These are phyloP conservation scores for Hyposoter didymator DNA, from an alignment of 2,888 invertebrate genomes.

Conservation along the genomic window DNA sequence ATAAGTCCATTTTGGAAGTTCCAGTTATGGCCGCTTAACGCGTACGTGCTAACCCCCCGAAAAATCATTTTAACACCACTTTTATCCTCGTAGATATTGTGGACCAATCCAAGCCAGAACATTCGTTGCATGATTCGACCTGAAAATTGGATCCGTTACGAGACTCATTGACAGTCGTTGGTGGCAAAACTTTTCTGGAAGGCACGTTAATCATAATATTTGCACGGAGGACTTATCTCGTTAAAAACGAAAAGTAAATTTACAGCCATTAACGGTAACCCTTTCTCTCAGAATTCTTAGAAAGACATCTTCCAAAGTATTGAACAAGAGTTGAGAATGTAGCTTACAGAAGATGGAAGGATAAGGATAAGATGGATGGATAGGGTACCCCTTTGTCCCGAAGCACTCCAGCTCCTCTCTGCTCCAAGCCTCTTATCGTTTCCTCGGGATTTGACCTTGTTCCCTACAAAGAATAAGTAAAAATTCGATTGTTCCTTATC, in stretches of 20 bases:
- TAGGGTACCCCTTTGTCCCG: slow-evolving; percentile 24
- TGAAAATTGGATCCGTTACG: no score
- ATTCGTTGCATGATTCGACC: not conserved
- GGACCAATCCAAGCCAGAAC: not conserved
- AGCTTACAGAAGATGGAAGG: slow-evolving; percentile 51
- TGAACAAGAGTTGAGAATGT: slow-evolving; percentile 47
- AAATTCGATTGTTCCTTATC: not conserved
- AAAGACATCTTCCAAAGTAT: slow-evolving; percentile 22
- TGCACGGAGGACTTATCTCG: not conserved
- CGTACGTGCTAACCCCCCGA: not conserved
- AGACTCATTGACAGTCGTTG: not conserved
- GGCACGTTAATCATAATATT: not conserved
- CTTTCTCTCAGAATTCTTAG: not conserved
- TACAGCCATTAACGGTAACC: slow-evolving; percentile 13
- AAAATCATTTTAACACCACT: not conserved
- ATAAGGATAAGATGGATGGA: slow-evolving; percentile 61
- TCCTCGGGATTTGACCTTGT: slow-evolving; percentile 29
- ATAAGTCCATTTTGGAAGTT: not conserved
- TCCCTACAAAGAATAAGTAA: slow-evolving; percentile 10
- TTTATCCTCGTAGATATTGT: not conserved
- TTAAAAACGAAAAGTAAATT: slow-evolving; percentile 22
- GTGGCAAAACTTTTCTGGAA: not conserved
- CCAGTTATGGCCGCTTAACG: not conserved
- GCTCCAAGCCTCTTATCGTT: slow-evolving; percentile 31
- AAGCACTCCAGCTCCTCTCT: slow-evolving; percentile 8